Conservation (phyloP, 2,888 invertebrate species). For the Ramazzottius varieornatus region DNA sequence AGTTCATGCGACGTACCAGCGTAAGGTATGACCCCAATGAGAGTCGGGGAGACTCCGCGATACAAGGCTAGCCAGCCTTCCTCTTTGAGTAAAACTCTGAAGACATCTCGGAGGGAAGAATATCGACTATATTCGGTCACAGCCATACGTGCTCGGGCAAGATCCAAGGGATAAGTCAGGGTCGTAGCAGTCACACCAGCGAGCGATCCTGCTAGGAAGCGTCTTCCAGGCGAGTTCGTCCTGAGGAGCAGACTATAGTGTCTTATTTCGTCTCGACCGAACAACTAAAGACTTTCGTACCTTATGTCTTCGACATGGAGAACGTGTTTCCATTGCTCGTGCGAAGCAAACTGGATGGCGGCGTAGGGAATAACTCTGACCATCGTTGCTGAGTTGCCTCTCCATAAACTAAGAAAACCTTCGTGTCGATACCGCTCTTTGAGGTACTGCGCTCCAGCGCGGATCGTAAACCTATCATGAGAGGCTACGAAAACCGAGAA, state of each 20-base stretch:
- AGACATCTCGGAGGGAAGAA: slow-evolving; percentile 16
- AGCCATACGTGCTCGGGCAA: slow-evolving; percentile 88
- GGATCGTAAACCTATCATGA: slow-evolving; percentile 24
- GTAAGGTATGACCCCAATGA: slow-evolving; percentile 78
- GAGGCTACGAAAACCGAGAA: slow-evolving; percentile 14
- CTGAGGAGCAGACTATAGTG: slow-evolving; percentile 12
- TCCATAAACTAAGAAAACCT: slow-evolving; percentile 62
- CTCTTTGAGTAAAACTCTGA: slow-evolving; percentile 36
- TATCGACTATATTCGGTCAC: slow-evolving; percentile 43
- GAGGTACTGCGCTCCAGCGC: slow-evolving; percentile 26
- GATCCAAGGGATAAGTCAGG: slow-evolving; percentile 77
- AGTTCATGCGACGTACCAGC: too few relatives aligned
- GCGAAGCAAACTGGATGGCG: slow-evolving; percentile 83
- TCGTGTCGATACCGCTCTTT: slow-evolving; percentile 38
- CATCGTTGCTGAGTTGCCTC: slow-evolving; percentile 96
- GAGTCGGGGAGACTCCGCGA: slow-evolving; percentile 61
- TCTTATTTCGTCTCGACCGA: neutral
- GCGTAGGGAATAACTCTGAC: slow-evolving; percentile 86
- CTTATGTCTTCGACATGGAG: slow-evolving; percentile 35
- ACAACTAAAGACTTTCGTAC: neutral
- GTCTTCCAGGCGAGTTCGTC: slow-evolving; percentile 25
- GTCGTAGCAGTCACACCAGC: slow-evolving; percentile 85
- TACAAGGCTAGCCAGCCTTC: slow-evolving; percentile 55
- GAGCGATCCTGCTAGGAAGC: slow-evolving; percentile 66
- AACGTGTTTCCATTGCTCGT: slow-evolving; percentile 78